Conservation (phyloP, 2,797 vertebrate species). For the Eulemur rubriventer region DNA sequence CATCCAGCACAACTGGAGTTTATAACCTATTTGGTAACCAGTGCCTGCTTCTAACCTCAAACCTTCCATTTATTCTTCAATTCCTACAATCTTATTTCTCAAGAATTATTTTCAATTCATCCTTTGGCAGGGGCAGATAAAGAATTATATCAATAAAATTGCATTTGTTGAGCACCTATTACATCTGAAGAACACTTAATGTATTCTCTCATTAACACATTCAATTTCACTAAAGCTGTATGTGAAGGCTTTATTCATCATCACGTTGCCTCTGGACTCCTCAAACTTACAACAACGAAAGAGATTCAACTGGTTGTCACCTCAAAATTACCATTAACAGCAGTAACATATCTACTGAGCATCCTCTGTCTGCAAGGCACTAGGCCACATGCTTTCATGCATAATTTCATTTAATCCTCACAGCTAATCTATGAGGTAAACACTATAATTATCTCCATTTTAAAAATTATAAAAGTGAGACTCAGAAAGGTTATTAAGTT, state of each 20-base stretch:
- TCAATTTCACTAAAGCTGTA: constrained; percentile 34
- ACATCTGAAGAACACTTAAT: neutral
- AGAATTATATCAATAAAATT: constrained; percentile 47
- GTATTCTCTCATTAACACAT: constrained; percentile 26
- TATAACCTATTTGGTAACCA: neutral
- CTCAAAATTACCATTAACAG: neutral
- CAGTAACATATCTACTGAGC: neutral
- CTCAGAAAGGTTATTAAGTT: constrained; percentile 12
- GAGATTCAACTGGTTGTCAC: neutral
- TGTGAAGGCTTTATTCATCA: neutral
- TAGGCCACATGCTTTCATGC: neutral
- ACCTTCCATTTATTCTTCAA: constrained; percentile 28
- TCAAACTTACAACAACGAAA: constrained; percentile 22
- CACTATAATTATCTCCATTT: constrained; percentile 38
- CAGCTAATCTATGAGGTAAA: constrained; percentile 2
- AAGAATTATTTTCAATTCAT: constrained; percentile 46
- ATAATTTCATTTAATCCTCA: neutral
- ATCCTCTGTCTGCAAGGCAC: neutral
- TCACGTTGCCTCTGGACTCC: constrained; percentile 14
- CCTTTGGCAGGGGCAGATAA: constrained; percentile 27
- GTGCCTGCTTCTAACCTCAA: neutral
- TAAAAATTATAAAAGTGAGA: neutral
- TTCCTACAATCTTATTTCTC: constrained; percentile 30
- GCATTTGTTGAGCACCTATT: constrained; percentile 43
- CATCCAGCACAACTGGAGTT: neutral